Evolutionary conservation across 2,888 invertebrate genomes (phyloP).

Genomic region (Epinotia bilunana): DNA sequence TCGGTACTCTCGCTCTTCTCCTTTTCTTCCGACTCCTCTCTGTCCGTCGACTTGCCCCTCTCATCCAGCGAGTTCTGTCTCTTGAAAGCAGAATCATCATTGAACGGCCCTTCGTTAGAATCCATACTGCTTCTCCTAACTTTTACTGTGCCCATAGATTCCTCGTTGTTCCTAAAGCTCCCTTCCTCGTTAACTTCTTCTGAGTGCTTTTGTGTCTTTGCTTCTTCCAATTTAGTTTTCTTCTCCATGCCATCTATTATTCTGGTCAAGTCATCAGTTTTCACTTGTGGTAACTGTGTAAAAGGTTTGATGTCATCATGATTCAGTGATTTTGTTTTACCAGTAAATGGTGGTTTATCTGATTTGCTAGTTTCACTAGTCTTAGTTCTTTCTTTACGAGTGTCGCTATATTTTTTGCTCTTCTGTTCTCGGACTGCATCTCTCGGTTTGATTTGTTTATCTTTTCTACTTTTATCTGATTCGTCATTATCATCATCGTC

Average conservation of each 20-base stretch:
- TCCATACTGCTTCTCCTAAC: constrained; percentile 74
- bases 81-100: constrained; percentile 71
- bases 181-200: constrained; percentile 70
- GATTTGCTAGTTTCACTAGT: constrained; percentile 66
- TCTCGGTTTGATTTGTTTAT: constrained; percentile 74
- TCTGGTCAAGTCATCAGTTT: constrained; percentile 78
- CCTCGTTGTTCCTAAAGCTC: constrained; percentile 51
- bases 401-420: constrained; percentile 80
- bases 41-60: constrained; percentile 81
- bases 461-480: constrained; percentile 70
- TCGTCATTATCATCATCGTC: constrained; percentile 80
- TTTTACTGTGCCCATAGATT: constrained; percentile 54
- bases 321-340: constrained; percentile 70
- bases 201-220: constrained; percentile 63
- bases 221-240: constrained; percentile 71
- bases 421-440: constrained; percentile 78
- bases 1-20: constrained; percentile 81
- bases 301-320: constrained; percentile 81
- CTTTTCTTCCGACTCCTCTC: constrained; percentile 82
- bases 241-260: constrained; percentile 78
- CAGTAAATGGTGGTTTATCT: constrained; percentile 73
- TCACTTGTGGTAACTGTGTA: constrained; percentile 80
- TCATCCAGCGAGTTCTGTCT: constrained; percentile 85
- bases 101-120: constrained; percentile 64
- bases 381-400: constrained; percentile 77